Conservation (phyloP, 2,797 vertebrate genomes). For the Babyrousa celebensis region DNA sequence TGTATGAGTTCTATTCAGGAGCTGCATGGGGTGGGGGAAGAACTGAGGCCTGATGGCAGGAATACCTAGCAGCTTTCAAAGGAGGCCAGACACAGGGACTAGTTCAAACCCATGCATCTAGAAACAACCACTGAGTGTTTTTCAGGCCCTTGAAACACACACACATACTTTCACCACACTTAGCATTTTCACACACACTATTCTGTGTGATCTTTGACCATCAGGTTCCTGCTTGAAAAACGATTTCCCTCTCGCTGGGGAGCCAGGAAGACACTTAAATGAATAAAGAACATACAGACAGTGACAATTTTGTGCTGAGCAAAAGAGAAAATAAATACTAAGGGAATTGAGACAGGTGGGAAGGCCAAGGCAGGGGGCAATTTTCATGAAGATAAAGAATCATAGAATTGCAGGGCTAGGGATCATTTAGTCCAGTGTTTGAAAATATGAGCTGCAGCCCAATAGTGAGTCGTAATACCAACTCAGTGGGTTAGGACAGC, state of each 20-base stretch:
- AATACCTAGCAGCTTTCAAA: constrained; percentile 39
- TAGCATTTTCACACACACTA: background rate
- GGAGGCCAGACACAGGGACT: background rate
- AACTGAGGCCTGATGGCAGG: background rate
- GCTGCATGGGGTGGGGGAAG: background rate
- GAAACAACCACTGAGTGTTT: background rate
- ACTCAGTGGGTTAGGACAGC: background rate
- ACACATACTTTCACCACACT: background rate
- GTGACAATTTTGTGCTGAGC: background rate
- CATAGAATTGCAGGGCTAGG: background rate
- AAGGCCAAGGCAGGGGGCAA: background rate
- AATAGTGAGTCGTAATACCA: background rate
- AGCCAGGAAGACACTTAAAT: constrained; percentile 24
- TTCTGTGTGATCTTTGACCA: background rate
- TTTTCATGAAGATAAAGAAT: constrained; percentile 4
- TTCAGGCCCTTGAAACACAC: background rate
- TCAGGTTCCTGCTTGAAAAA: constrained; percentile 2
- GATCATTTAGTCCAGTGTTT: background rate
- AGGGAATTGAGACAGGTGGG: background rate
- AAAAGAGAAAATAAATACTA: constrained; percentile 33
- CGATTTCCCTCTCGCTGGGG: background rate
- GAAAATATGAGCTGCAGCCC: background rate
- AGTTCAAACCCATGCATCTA: constrained; percentile 31
- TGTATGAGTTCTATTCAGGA: constrained; percentile 4
- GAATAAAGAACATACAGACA: background rate